Evolutionary conservation across 2,797 vertebrate genomes (phyloP).

Genomic region (Melanotaenia boesemani): DNA sequence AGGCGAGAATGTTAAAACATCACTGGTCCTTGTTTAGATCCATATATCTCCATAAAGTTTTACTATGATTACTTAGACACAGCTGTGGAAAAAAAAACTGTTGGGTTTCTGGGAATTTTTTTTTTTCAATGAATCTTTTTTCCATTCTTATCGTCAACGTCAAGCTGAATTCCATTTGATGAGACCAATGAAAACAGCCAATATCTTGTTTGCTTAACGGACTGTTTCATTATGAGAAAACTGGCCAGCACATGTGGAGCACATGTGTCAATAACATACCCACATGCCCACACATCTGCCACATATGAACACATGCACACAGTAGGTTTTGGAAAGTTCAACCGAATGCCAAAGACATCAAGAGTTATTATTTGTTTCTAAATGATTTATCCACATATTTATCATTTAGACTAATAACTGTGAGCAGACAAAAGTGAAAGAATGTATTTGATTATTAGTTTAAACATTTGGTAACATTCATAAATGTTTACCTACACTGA

Average conservation of each 20-base stretch:
- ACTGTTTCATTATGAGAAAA: conserved; percentile 34
- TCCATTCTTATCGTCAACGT: conserved; percentile 36
- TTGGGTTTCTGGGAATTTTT: conserved; percentile 29
- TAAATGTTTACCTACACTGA: not conserved
- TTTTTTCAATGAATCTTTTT: conserved; percentile 22
- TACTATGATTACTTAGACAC: conserved; percentile 17
- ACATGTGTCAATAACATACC: conserved; percentile 40
- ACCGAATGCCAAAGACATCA: not conserved
- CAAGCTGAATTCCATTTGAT: conserved; percentile 49
- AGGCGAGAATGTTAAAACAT: conserved; percentile 44
- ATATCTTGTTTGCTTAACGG: conserved; percentile 38
- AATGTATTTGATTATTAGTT: not conserved
- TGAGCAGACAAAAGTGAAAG: not conserved
- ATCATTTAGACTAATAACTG: not conserved
- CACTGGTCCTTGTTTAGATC: conserved; percentile 40
- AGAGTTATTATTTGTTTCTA: not conserved
- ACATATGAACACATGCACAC: not conserved
- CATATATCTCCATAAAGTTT: conserved; percentile 40
- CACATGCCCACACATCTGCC: conserved; percentile 10
- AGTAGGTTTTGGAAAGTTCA: conserved; percentile 18
- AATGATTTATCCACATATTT: conserved; percentile 2
- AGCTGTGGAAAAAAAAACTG: conserved; percentile 39
- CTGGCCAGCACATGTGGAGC: conserved; percentile 45
- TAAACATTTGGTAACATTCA: conserved; percentile 8
- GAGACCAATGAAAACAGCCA: conserved; percentile 41